Evolutionary conservation across 2,888 invertebrate genomes (phyloP), one percentile per base, ranked within the genome.

Genomic region (Galerucella nymphaeae): DNA sequence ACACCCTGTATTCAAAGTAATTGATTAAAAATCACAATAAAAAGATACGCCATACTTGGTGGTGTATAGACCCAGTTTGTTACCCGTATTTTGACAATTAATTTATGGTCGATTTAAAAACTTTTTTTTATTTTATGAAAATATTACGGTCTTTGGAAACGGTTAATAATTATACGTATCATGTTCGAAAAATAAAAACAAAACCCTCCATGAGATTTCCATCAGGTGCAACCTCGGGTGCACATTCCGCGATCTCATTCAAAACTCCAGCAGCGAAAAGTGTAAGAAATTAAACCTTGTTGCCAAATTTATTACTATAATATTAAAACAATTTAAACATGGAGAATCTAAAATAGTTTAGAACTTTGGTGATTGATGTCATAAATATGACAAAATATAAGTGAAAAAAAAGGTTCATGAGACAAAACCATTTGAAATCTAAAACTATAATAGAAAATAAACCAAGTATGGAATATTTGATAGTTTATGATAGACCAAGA

Each of bases 231-330:
- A 50, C 66, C 53, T 53, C 53, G 53, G 53, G 16, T 16, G 16
- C 53, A 53, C 53, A 66, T 66, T 55, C 66, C 66, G 42, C 20
- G 45, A 45, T 48, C 53, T 18, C 53, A 53, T 41, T 42, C 30
- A 53, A 23, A 67, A 67, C 58, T 67, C 59, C 67, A 67, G 38
- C 58, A 30, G 59, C 67, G 67, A 67, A 67, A 59, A 67, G 16
- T n/a, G 18, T 59, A 42, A 67, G 66, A 66, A 66, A 66, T 50
- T n/a, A 18, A 53, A 18, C 53, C 18, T 2, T 3, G 53, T 53
- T 53, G 53, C 53, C 53, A 53, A 16, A 18, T 16, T 8, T 38
- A 38, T 5, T 8, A 38, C 18, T 2, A 53, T 9, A 18, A 13
- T 45, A 45, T 4, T 45, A 13, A 13, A 45, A 11, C 5, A 13